Evolutionary conservation across 1,140 invertebrate species (phyloP).

Genomic region (Drosophila albomicans): DNA sequence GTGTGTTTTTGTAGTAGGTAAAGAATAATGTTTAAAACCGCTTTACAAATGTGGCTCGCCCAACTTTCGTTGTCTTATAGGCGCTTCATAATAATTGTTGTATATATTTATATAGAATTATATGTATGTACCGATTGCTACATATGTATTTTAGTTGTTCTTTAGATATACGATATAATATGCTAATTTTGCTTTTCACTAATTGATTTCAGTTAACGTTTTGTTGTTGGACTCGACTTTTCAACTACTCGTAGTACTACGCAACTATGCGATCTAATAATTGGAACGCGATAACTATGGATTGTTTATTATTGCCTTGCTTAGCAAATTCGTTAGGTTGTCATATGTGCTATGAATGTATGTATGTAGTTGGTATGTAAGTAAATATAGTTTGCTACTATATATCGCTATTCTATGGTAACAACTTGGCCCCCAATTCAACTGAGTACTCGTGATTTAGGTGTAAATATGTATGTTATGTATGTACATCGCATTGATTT

Average conservation of each 20-base stretch:
- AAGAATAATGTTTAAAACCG: constrained; percentile 63
- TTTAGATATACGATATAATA: constrained; percentile 46
- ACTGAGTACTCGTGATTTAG: constrained; percentile 44
- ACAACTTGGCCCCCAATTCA: constrained; percentile 73
- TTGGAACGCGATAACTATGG: constrained; percentile 65
- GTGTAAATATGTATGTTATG: constrained; percentile 15
- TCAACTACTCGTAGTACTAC: constrained; percentile 37
- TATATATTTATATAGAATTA: constrained; percentile 45
- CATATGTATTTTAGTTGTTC: constrained; percentile 26
- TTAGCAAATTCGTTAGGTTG: constrained; percentile 82
- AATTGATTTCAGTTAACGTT: constrained; percentile 77
- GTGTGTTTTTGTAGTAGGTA: constrained; percentile 14
- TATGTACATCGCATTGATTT: constrained; percentile 62
- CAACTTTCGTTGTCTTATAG: constrained; percentile 59
- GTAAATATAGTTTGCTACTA: constrained; percentile 35
- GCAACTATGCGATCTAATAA: constrained; percentile 42
- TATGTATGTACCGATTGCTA: neutral
- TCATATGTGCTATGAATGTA: constrained; percentile 38
- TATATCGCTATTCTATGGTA: constrained; percentile 58
- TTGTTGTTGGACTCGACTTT: constrained; percentile 22
- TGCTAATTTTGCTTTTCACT: constrained; percentile 65
- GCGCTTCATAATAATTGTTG: constrained; percentile 51
- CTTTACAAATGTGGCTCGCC: constrained; percentile 69
- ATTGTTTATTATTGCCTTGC: constrained; percentile 74
- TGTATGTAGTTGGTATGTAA: constrained; percentile 3